A percentile compares a stretch with the other conserved stretches of the same genome.
phyloP scores from a whole-genome alignment of 2,888 invertebrate species.

The Drosophila monieri region DNA sequence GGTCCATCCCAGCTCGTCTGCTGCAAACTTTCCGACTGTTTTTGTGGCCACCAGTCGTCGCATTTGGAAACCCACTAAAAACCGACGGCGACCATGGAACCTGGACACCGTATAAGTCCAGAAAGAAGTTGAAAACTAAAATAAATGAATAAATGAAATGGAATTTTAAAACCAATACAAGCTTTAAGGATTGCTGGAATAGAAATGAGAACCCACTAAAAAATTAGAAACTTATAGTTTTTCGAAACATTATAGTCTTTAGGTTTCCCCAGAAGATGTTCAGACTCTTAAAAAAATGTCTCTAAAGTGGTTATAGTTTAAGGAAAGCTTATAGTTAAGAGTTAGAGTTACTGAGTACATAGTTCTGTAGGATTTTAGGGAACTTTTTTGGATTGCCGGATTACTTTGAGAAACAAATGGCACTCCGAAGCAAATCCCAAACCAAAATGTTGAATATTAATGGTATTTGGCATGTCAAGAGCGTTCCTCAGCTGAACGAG shows the following conservation, averaged over 20 bases:
- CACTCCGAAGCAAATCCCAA: not conserved
- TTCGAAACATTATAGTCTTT: no score
- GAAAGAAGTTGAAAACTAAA: slow-evolving; percentile 40
- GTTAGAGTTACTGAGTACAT: no score
- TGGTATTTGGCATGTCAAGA: slow-evolving; percentile 35
- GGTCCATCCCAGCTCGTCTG: slow-evolving; percentile 14
- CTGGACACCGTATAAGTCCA: slow-evolving; percentile 31
- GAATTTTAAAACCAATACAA: not conserved
- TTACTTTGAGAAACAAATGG: not conserved
- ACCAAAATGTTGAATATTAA: slow-evolving; percentile 38
- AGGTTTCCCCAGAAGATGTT: not conserved
- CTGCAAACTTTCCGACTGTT: slow-evolving; percentile 56
- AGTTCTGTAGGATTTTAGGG: not conserved
- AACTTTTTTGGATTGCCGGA: not conserved
- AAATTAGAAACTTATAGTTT: no score
- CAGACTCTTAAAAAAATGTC: no score
- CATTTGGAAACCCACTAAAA: slow-evolving; percentile 73
- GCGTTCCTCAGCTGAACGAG: slow-evolving; percentile 30
- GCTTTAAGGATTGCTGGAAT: slow-evolving; percentile 6
- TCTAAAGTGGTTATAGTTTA: no score
- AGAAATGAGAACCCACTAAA: not conserved
- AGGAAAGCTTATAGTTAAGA: no score
- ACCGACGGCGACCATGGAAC: slow-evolving; percentile 21
- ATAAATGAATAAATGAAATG: slow-evolving; percentile 25
- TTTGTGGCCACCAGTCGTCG: slow-evolving; percentile 52